Evolutionary conservation across 2,113 vertebrate species (phyloP).

Genomic region (Ptychochromis oligacanthus): DNA sequence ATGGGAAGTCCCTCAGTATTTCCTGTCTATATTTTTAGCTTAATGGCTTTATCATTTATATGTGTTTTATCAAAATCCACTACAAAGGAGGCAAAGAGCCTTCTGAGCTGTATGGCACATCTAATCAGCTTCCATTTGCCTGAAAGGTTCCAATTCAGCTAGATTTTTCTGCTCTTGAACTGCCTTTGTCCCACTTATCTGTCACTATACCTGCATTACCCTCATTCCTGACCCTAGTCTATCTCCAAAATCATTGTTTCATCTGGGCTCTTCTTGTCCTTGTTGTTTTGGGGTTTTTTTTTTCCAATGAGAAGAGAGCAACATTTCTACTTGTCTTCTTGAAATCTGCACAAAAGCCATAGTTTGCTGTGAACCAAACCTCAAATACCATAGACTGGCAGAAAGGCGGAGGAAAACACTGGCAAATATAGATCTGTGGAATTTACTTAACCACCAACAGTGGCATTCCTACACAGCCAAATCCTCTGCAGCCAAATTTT

Average conservation of each 20-base stretch:
- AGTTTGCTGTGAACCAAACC: constrained; percentile 34
- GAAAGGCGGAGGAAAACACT: constrained; percentile 13
- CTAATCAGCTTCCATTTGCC: background rate
- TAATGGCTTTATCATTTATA: constrained; percentile 48
- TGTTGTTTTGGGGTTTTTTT: background rate
- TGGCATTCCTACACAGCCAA: constrained; percentile 51
- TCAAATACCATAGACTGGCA: constrained; percentile 27
- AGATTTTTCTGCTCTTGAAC: constrained; percentile 11
- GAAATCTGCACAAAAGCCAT: constrained; percentile 14
- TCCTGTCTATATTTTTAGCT: constrained; percentile 64
- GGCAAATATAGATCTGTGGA: constrained; percentile 52
- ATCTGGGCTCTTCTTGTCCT: background rate
- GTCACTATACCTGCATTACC: constrained; percentile 7
- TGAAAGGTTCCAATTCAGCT: background rate
- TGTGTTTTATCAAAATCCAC: background rate
- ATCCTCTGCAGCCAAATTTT: constrained; percentile 33
- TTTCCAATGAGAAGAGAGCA: background rate
- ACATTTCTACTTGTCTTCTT: constrained; percentile 17
- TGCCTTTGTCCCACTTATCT: background rate
- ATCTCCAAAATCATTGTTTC: background rate
- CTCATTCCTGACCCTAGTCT: background rate
- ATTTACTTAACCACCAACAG: constrained; percentile 42
- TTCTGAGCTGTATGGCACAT: background rate
- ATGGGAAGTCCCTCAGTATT: constrained; percentile 57
- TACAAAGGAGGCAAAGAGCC: background rate